phyloP scores from a whole-genome alignment of 2,113 vertebrate genomes.

The Psittacara wagleri region DNA sequence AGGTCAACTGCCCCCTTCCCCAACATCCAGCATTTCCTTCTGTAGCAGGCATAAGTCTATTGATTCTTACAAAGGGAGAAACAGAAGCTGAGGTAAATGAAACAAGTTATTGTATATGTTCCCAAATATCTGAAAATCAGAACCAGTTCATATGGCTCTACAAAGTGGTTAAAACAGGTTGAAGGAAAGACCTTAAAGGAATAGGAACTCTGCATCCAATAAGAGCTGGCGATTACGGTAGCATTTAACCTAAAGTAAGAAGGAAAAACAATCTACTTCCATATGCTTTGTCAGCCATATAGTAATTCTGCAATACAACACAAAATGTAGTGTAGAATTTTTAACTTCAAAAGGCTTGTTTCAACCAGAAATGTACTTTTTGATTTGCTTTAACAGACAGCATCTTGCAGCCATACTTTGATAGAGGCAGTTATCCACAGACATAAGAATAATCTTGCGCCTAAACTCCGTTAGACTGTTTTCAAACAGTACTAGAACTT shows the following conservation, averaged over 20 bases:
- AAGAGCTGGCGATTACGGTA: neutral
- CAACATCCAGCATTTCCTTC: neutral
- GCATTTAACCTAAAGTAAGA: neutral
- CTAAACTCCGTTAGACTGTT: neutral
- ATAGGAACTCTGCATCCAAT: neutral
- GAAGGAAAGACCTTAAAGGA: neutral
- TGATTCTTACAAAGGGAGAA: neutral
- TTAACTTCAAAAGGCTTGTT: neutral
- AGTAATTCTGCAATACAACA: neutral
- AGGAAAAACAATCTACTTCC: neutral
- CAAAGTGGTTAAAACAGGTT: neutral
- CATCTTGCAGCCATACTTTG: neutral
- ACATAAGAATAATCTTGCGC: neutral
- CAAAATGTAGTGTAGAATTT: neutral
- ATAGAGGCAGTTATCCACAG: neutral
- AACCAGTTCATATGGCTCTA: neutral
- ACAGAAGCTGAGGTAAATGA: neutral
- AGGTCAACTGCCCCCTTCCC: neutral
- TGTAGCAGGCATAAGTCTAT: neutral
- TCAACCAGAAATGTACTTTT: neutral
- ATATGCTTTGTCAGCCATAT: neutral
- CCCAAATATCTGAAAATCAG: conserved; percentile 4
- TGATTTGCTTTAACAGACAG: neutral
- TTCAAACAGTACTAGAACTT: neutral
- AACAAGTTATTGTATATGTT: neutral